Evolutionary conservation across 2,113 vertebrate species (phyloP), one percentile per base, ranked within the genome.

Genomic region (Eulemur macaco): DNA sequence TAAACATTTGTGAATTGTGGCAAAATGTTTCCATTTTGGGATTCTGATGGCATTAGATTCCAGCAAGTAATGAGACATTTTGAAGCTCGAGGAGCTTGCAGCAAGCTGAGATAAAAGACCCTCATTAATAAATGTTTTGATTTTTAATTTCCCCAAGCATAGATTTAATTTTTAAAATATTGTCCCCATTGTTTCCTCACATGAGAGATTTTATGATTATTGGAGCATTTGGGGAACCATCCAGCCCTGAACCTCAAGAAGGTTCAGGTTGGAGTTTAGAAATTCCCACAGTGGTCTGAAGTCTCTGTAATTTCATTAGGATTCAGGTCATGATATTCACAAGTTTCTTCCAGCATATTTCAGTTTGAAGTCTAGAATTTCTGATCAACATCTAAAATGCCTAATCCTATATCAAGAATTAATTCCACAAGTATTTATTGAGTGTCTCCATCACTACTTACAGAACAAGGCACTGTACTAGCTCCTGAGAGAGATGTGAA

Each of bases 81-180:
- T 78, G 66, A 97, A 74, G 63, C 37, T 47, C 54, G 86, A 85
- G 34, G 63, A 86, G 4, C 31, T 83, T 85, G 17, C 21, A 78
- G 69, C 73, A 93, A 92, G 47, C 37, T 56, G n/a, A 89, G 63
- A 77, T 71, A 74, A 69, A 95, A 89, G 56, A 37, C 58, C 60
- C 18, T 91, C 39, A 74, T 84, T 93, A 84, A 69, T 27, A 93
- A 85, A 68, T 64, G 23, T 47, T 95, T 91, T 78, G 87, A 39
- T 76, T 93, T 96, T 93, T 58, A 86, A 95, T 86, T 74, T 60
- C 31, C 63, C 6, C 60, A 66, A 83, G 47, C 29, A 92, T 83
- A 37, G 34, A 52, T 68, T 89, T 66, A 68, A 92, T 80, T 88
- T 78, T 42, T 37, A 94, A 96, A 94, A 60, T 74, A 85, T 34